Evolutionary conservation across 92 coral and sea anemone species (phyloP).

Genomic region (Chrysogorgia sp.): DNA sequence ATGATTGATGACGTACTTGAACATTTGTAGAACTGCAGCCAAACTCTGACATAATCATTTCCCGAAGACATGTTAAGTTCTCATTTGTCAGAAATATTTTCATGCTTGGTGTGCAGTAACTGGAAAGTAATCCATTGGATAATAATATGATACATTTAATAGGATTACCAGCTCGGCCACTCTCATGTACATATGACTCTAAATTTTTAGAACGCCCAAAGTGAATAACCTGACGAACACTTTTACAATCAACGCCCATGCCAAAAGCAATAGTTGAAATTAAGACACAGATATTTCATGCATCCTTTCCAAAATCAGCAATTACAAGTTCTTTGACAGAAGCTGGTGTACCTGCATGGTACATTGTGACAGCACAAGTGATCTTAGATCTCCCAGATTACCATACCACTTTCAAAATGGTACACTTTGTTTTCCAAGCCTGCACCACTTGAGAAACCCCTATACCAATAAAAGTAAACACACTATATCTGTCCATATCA

Average conservation of each 20-base stretch:
- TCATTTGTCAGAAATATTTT: constrained; percentile 4
- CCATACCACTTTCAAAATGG: constrained; percentile 41
- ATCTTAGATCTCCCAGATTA: constrained; percentile 32
- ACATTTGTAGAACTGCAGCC: too few species aligned
- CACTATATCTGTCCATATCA: not conserved
- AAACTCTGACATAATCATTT: too few species aligned
- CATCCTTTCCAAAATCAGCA: constrained; percentile 14
- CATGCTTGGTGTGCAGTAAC: constrained; percentile 24
- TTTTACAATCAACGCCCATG: not conserved
- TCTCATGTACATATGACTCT: constrained; percentile 11
- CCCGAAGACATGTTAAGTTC: constrained; percentile 7
- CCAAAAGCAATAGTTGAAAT: too few species aligned
- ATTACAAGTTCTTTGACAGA: constrained; percentile 49
- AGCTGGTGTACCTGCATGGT: constrained; percentile 62
- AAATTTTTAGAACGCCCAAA: constrained; percentile 20
- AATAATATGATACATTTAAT: not conserved
- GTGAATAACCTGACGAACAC: constrained; percentile 4
- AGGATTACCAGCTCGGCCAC: constrained; percentile 18
- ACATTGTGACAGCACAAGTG: constrained; percentile 43
- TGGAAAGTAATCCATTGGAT: constrained; percentile 9
- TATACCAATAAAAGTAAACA: not conserved
- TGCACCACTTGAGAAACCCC: constrained; percentile 21
- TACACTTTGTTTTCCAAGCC: constrained; percentile 31
- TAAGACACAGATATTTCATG: not conserved
- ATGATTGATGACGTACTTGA: not conserved